Conservation (phyloP, 2,888 invertebrate species). For the Apantesis nais region DNA sequence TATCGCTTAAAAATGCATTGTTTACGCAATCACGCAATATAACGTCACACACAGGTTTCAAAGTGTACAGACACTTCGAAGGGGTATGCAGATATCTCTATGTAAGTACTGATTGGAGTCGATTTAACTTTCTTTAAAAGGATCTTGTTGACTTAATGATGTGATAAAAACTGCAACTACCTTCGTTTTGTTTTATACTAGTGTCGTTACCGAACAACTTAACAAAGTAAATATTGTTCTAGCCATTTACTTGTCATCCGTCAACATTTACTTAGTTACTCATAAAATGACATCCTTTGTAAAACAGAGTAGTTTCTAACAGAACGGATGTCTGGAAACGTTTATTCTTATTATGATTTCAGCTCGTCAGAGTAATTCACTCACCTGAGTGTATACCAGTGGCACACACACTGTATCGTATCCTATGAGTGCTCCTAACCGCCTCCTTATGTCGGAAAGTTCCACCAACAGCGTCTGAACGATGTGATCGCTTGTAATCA, state of each 20-base stretch:
- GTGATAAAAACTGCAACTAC: not conserved
- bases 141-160: too few relatives aligned
- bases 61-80: too few relatives aligned
- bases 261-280: constrained; percentile 16
- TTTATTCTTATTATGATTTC: not conserved
- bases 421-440: constrained; percentile 93
- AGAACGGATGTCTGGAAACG: not conserved
- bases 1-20: too few relatives aligned
- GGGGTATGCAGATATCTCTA: too few relatives aligned
- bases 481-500: constrained; percentile 95
- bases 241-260: constrained; percentile 2
- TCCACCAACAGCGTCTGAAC: constrained; percentile 96
- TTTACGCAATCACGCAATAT: too few relatives aligned
- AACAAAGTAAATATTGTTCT: constrained; percentile 5
- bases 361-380: constrained; percentile 25
- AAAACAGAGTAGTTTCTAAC: constrained; percentile 10
- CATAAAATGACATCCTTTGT: constrained; percentile 12
- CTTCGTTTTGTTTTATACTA: not conserved
- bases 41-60: too few relatives aligned
- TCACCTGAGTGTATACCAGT: constrained; percentile 95
- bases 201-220: not conserved
- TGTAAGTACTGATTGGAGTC: too few relatives aligned
- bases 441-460: constrained; percentile 93
- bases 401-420: constrained; percentile 97
- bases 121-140: too few relatives aligned